phyloP scores from a whole-genome alignment of 2,888 invertebrate genomes.

The Lepidocyrtoides sp. region DNA sequence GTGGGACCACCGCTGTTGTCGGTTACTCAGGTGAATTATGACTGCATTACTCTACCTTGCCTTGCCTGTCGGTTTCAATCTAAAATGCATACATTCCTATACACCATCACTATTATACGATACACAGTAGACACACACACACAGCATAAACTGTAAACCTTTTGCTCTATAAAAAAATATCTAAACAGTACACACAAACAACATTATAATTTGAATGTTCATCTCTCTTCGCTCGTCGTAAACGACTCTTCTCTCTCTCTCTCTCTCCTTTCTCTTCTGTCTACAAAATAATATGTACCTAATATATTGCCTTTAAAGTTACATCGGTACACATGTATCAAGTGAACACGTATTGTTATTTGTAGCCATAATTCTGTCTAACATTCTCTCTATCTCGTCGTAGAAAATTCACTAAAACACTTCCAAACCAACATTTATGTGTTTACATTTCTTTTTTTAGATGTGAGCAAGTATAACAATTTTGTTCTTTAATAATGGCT shows the following conservation, averaged over 20 bases:
- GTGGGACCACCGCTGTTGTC: conserved; percentile 85
- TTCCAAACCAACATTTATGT: conserved; percentile 21
- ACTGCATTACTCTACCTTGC: conserved; percentile 82
- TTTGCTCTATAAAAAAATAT: too few species aligned
- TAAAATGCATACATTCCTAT: conserved; percentile 74
- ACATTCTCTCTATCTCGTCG: background rate
- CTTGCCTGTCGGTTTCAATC: conserved; percentile 79
- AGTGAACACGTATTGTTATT: conserved; percentile 57
- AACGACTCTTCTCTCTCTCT: conserved; percentile 21
- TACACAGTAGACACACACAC: background rate
- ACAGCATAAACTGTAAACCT: too few species aligned
- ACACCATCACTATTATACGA: background rate
- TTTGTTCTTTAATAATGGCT: background rate
- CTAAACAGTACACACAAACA: too few species aligned
- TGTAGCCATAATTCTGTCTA: conserved; percentile 53
- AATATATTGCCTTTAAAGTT: conserved; percentile 68
- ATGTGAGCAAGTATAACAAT: background rate
- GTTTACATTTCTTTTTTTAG: conserved; percentile 14
- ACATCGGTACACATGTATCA: conserved; percentile 35
- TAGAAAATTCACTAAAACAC: conserved; percentile 45
- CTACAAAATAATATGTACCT: conserved; percentile 39
- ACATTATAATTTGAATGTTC: conserved; percentile 41
- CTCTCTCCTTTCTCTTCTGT: conserved; percentile 5
- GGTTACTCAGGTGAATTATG: conserved; percentile 85
- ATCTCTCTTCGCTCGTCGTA: conserved; percentile 8